Percentiles rank a stretch among this genome's conserved stretches.
Evolutionary conservation across 2,797 vertebrate genomes (phyloP).

Genomic region (Ctenopoma kingsleyae): DNA sequence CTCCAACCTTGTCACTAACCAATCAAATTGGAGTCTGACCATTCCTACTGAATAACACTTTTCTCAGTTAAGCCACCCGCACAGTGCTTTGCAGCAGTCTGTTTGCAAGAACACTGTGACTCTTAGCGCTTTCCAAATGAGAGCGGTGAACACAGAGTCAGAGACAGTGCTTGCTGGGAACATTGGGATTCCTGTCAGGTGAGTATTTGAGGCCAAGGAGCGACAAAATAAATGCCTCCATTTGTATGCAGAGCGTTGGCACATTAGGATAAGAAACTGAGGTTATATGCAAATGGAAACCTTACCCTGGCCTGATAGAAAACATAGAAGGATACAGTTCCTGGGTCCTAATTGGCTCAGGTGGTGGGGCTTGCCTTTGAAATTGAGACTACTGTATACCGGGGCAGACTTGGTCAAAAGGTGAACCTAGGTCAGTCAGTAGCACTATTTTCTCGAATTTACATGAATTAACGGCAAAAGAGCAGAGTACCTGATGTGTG

Average conservation of each 20-base stretch:
- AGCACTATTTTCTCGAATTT: conserved; percentile 61
- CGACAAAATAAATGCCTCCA: conserved; percentile 82
- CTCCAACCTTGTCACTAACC: conserved; percentile 55
- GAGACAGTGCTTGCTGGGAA: conserved; percentile 59
- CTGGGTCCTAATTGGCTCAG: conserved; percentile 82
- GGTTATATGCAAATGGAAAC: conserved; percentile 88
- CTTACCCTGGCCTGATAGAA: conserved; percentile 71
- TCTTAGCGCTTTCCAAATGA: conserved; percentile 72
- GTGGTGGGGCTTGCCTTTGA: conserved; percentile 82
- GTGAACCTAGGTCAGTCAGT: conserved; percentile 62
- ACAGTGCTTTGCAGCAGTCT: conserved; percentile 36
- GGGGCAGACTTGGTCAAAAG: conserved; percentile 75
- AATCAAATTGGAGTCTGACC: conserved; percentile 56
- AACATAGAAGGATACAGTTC: conserved; percentile 71
- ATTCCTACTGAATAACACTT: conserved; percentile 46
- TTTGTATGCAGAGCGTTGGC: conserved; percentile 86
- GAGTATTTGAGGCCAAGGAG: conserved; percentile 78
- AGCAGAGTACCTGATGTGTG: conserved; percentile 24
- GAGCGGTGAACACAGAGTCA: conserved; percentile 62
- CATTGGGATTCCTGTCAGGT: conserved; percentile 85
- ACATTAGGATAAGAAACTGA: conserved; percentile 82
- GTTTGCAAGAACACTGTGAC: conserved; percentile 58
- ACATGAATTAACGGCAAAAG: conserved; percentile 62
- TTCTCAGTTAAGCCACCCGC: conserved; percentile 36
- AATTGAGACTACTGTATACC: conserved; percentile 83